Conservation (phyloP, 2,113 vertebrate genomes). For the Nannobrachium achirus region DNA sequence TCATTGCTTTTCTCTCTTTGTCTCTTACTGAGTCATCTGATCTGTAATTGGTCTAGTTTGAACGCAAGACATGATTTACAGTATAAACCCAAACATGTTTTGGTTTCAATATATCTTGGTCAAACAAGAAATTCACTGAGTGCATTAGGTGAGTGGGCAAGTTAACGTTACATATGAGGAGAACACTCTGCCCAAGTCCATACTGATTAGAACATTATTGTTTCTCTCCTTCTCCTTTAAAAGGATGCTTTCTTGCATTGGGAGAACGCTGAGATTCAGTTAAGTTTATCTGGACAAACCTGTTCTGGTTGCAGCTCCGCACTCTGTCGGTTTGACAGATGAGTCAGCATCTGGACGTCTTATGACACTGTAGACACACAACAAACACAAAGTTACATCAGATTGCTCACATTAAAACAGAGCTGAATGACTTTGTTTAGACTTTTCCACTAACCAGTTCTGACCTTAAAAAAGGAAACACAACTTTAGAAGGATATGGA, state of each 20-base stretch:
- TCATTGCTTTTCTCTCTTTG: no score
- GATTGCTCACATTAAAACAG: neutral
- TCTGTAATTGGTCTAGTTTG: no score
- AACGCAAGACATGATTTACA: no score
- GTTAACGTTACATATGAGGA: no score
- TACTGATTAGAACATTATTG: no score
- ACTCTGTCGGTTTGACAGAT: conserved; percentile 25
- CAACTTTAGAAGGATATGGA: neutral
- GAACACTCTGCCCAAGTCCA: no score
- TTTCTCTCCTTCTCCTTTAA: neutral
- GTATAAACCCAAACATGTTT: no score
- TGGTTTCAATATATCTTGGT: no score
- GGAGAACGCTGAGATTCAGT: neutral
- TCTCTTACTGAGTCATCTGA: no score
- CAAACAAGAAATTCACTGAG: no score
- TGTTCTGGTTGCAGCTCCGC: conserved; percentile 32
- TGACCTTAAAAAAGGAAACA: neutral
- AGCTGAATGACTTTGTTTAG: neutral
- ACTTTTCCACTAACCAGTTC: neutral
- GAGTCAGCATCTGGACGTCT: conserved; percentile 40
- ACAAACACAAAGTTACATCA: conserved; percentile 37
- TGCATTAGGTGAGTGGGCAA: no score
- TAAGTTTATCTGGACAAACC: conserved; percentile 56
- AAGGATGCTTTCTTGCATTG: neutral
- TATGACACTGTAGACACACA: conserved; percentile 47